Evolutionary conservation across 1,140 invertebrate species (phyloP), one percentile per base, ranked within the genome.

Genomic region (Kradibia gibbosae): DNA sequence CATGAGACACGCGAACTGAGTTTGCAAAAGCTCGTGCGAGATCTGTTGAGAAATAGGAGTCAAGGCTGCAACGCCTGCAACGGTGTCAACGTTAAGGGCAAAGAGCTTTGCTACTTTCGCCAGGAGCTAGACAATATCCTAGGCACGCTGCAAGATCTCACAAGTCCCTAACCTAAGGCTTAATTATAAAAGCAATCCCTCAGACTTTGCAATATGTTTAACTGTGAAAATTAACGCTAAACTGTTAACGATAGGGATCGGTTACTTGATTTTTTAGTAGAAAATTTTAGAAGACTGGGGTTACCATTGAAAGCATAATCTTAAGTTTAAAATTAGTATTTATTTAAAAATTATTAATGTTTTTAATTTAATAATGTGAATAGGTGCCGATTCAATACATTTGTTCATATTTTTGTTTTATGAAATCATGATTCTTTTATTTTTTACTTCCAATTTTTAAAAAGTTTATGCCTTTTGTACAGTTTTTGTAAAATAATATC

Each of bases 91-190:
- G 88, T 91, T 7, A 89, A 87, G 31, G 87, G 86, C 34, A 92
- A 91, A 81, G 86, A 87, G 15, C 87, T 92, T 4, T 92, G 92
- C 77, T 92, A 90, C 42, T 92, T 91, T 75, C 85, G 91, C 15
- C 90, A 91, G 36, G 91, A 92, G 73, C 85, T 92, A 17, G 92
- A 92, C 85, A 88, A 91, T 73, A 92, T 92, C 74, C 87, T 92
- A 3, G 88, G 83, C 4, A 90, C 91, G 85, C 78, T 92, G 11
- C 91, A 92, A 65, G 91, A 92, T 81, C 88, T 91, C 8, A 86
- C 90, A 15, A 89, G 88, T 81, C 82, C 72, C 50, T 83, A 22
- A 79, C 67, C 53, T 20, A 5, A 74, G 34, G 3, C 5, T 1
- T 17, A 17, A 62, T 3, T 0, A 62, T 20, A 8, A 34, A 34